A percentile compares a stretch with the other conserved stretches of the same genome.
Conservation (phyloP, 2,113 vertebrate genomes). For the Phocoena phocoena region DNA sequence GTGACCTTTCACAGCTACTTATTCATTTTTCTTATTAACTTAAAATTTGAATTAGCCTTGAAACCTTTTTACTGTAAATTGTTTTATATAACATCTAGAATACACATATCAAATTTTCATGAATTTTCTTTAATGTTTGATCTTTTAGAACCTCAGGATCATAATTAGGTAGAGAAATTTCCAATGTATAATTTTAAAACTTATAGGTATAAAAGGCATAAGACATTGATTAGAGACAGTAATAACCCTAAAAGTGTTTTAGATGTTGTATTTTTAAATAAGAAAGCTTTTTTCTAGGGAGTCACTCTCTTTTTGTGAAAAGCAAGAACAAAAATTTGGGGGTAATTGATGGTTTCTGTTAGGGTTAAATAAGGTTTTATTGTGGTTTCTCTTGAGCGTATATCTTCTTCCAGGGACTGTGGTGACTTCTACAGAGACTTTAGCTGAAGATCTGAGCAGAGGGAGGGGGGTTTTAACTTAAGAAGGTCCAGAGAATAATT, state of each 20-base stretch:
- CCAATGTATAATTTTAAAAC: neutral
- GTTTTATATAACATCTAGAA: neutral
- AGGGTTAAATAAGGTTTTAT: neutral
- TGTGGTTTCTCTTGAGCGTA: neutral
- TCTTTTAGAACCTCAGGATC: neutral
- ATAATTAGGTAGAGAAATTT: conserved; percentile 2
- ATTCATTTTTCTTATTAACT: neutral
- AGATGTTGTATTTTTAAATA: neutral
- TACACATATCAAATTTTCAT: neutral
- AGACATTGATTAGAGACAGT: neutral
- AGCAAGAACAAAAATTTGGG: neutral
- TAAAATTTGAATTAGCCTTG: conserved; percentile 8
- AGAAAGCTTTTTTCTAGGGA: neutral
- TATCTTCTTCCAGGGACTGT: neutral
- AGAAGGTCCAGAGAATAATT: neutral
- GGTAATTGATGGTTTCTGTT: neutral
- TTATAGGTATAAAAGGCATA: neutral
- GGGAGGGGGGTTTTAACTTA: neutral
- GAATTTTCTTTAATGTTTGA: neutral
- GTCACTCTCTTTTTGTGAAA: neutral
- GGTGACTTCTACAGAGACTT: neutral
- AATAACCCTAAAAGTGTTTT: neutral
- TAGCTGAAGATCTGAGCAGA: neutral
- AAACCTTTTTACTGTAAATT: neutral
- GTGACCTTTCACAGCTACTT: neutral